A percentile compares a stretch with the other conserved stretches of the same genome.
These are phyloP conservation scores for Drosophila parvula DNA, from an alignment of 1,140 invertebrate species.

Conservation along the genomic window DNA sequence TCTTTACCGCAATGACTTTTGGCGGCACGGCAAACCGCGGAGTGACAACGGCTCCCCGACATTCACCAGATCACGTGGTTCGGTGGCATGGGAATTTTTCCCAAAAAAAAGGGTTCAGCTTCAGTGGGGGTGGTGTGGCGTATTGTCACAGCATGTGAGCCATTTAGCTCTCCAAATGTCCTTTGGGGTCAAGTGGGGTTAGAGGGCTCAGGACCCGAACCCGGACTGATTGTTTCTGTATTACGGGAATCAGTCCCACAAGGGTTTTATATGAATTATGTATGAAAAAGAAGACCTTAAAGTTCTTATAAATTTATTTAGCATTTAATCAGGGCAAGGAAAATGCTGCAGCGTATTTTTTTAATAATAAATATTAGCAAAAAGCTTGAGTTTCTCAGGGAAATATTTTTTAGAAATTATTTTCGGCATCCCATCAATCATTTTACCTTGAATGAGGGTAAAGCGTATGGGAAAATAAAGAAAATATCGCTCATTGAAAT, in stretches of 20 bases:
- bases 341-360: constrained; percentile 1
- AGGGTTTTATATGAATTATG: constrained; percentile 35
- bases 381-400: not conserved
- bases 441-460: not conserved
- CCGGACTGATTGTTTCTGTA: constrained; percentile 40
- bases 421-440: constrained; percentile 14
- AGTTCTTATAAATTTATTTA: constrained; percentile 14
- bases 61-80: constrained; percentile 2
- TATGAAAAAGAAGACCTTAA: constrained; percentile 19
- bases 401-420: constrained; percentile 8
- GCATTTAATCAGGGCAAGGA: constrained; percentile 3
- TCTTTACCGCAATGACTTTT: constrained; percentile 72
- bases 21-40: constrained; percentile 24
- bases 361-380: constrained; percentile 6
- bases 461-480: no score
- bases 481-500: no score
- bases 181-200: constrained; percentile 41
- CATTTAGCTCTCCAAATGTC: constrained; percentile 26
- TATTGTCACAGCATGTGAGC: constrained; percentile 46
- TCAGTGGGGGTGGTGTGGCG: constrained; percentile 6
- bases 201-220: constrained; percentile 12
- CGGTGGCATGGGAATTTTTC: not conserved
- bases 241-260: constrained; percentile 18
- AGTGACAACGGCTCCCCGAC: constrained; percentile 35
- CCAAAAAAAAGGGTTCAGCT: constrained; percentile 6